Evolutionary conservation across 1,140 invertebrate genomes (phyloP), one percentile per base, ranked within the genome.

Genomic region (Steinernema khuongi): DNA sequence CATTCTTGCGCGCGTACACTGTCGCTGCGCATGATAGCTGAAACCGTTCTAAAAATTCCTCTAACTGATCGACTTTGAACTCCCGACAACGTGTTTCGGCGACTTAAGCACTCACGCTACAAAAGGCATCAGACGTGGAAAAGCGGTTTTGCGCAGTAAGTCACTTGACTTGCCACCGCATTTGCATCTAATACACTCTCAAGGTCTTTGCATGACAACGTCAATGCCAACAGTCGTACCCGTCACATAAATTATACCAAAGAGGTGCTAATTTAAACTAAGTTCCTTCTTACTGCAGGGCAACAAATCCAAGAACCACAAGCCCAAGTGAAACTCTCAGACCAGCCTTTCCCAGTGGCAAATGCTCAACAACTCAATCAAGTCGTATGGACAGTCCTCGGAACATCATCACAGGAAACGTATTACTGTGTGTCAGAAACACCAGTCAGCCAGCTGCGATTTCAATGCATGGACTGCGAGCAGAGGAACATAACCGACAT

Each of bases 401-500:
- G 83, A 30, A 79, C 67, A 70, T 72, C 75, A 29, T 76, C 81
- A 1, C 75, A 75, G 28, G 80, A 83, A 77, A 72, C 69, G 18
- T 74, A 82, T 60, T 83, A 80, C 67, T 84, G 83, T 67, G 83
- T 84, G 18, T 81, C 79, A 60, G 83, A 83, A 71, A 68, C 74
- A 33, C 83, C 83, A 67, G 83, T 85, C 28, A 79, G 73, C 29
- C 83, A 85, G 67, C 72, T 84, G n/a, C 74, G 83, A 66, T 84
- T 84, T 69, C 71, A 84, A 14, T 84, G 83, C 68, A 74, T 83
- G 28, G 83, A 84, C 41, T 84, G 83, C 69, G 17, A 73, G 31
- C 79, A 83, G 67, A 80, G 76, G 43, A 84, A 84, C 71, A 82
- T 84, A 28, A 84, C 83, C 11, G 83, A 84, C 73, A 83, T 84